Conservation (phyloP, 2,797 vertebrate species). For the Decapterus maruadsi region DNA sequence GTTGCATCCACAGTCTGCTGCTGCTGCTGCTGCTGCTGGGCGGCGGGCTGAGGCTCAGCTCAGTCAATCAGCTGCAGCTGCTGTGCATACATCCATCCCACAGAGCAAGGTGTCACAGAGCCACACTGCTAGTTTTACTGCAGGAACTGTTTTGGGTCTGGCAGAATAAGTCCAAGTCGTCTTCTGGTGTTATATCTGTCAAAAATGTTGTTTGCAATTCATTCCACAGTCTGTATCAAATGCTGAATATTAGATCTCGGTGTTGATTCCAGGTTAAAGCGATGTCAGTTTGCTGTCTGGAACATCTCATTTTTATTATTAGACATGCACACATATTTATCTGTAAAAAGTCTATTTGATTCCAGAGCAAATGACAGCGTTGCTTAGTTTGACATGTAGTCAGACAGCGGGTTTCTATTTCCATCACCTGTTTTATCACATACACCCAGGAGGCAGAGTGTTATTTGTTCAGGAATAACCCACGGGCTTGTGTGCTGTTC, state of each 20-base stretch:
- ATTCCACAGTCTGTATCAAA: not conserved
- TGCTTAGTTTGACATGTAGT: conserved; percentile 5
- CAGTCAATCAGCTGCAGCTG: conserved; percentile 43
- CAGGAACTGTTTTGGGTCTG: not conserved
- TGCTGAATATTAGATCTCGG: not conserved
- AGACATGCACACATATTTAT: too few species aligned
- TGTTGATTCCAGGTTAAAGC: conserved; percentile 13
- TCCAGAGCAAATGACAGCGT: not conserved
- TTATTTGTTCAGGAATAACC: conserved; percentile 64
- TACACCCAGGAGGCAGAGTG: conserved; percentile 21
- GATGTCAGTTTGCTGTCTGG: conserved; percentile 18
- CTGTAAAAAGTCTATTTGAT: not conserved
- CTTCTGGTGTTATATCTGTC: not conserved
- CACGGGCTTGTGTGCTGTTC: conserved; percentile 56
- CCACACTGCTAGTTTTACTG: not conserved
- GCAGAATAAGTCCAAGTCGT: not conserved
- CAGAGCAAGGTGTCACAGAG: conserved; percentile 48
- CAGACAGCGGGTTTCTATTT: conserved; percentile 25
- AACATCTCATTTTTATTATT: not conserved
- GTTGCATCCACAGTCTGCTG: conserved; percentile 26
- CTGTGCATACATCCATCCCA: conserved; percentile 33
- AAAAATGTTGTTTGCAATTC: not conserved
- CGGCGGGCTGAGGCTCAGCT: not conserved
- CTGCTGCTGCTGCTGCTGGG: conserved; percentile 15
- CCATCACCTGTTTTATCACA: conserved; percentile 52